These are phyloP conservation scores for Ceyx melanurus DNA, from an alignment of 2,113 vertebrate genomes.

Conservation along the genomic window DNA sequence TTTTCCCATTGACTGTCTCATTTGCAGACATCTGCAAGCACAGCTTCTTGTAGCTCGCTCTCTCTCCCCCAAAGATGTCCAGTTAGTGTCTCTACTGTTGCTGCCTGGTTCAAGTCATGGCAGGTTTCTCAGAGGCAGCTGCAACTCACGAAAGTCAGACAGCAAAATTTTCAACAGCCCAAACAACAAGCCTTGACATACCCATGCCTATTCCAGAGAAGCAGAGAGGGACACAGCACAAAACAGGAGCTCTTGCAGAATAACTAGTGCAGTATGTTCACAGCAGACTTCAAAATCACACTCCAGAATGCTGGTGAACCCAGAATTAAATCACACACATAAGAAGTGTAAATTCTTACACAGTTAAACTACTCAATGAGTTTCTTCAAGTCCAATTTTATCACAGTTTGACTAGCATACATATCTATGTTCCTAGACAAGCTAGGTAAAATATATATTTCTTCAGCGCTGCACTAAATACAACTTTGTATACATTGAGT, in stretches of 20 bases:
- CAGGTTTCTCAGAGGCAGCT: neutral
- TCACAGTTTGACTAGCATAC: neutral
- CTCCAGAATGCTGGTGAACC: neutral
- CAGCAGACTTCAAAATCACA: neutral
- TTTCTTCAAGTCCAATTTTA: neutral
- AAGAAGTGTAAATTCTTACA: neutral
- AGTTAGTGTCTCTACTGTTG: rapidly evolving
- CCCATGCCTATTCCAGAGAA: neutral
- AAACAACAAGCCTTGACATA: neutral
- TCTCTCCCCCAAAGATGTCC: neutral
- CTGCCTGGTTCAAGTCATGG: neutral
- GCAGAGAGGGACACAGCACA: neutral
- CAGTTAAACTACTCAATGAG: neutral
- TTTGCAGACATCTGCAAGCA: neutral
- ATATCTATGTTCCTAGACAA: neutral
- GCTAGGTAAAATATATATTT: neutral
- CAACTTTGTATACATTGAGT: neutral
- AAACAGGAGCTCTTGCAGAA: neutral
- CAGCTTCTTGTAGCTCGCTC: neutral
- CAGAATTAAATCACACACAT: neutral
- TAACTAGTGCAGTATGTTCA: neutral
- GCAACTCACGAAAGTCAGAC: neutral
- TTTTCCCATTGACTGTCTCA: neutral
- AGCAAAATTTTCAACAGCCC: neutral
- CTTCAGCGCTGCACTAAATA: neutral